phyloP scores from a whole-genome alignment of 1,140 invertebrate species.

The Drosophila pectinifera region DNA sequence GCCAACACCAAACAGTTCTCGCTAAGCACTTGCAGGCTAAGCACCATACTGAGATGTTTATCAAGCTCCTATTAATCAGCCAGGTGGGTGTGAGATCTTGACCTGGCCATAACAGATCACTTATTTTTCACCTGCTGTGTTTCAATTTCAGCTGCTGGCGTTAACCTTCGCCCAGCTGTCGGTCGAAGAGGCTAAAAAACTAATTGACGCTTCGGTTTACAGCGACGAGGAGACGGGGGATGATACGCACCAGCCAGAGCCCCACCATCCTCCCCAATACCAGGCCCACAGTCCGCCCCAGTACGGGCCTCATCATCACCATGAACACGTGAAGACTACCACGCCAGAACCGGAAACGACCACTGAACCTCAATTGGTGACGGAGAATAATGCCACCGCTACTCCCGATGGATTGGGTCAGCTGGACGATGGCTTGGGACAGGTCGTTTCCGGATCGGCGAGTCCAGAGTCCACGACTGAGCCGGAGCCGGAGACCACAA shows the following conservation, averaged over 20 bases:
- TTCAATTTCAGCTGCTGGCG: conserved; percentile 42
- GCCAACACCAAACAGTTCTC: conserved; percentile 39
- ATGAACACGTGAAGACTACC: conserved; percentile 3
- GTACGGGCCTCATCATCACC: not conserved
- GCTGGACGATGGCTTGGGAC: conserved; percentile 33
- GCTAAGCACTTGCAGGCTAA: conserved; percentile 4
- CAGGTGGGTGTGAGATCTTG: conserved; percentile 37
- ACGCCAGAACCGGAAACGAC: conserved; percentile 34
- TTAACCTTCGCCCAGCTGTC: conserved; percentile 26
- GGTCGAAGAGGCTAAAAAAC: conserved; percentile 25
- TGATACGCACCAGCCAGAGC: conserved; percentile 15
- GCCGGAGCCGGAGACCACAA: conserved; percentile 49
- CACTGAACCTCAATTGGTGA: conserved; percentile 25
- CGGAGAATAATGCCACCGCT: conserved; percentile 12
- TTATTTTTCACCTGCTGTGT: not conserved
- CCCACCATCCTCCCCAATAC: conserved; percentile 6
- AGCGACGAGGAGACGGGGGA: conserved; percentile 48
- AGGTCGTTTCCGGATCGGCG: conserved; percentile 7
- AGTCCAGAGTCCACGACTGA: conserved; percentile 44
- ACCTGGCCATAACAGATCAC: not conserved
- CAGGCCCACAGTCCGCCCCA: not conserved
- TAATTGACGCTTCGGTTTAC: conserved; percentile 26
- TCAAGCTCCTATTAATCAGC: conserved; percentile 58
- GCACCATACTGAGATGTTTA: conserved; percentile 40
- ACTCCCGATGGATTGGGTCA: conserved; percentile 28